These are phyloP conservation scores for Dynastes hyllus DNA, from an alignment of 2,888 invertebrate species.

Conservation along the genomic window DNA sequence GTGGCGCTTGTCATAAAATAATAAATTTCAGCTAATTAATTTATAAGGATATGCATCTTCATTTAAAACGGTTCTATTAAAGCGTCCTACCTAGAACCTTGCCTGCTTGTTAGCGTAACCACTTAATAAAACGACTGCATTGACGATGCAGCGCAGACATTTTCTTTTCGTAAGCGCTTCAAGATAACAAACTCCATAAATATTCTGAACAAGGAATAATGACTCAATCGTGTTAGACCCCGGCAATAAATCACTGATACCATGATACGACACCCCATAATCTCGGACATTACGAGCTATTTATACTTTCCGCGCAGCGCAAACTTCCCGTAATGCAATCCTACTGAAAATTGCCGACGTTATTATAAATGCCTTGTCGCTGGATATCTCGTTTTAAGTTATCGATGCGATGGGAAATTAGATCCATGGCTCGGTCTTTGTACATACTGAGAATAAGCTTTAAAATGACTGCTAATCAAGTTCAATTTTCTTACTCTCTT, in stretches of 20 bases:
- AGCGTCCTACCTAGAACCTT: not conserved
- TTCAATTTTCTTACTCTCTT: no score
- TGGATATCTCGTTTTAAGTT: not conserved
- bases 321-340: constrained; percentile 32
- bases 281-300: constrained; percentile 50
- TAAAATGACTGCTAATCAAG: no score
- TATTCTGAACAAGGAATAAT: constrained; percentile 50
- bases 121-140: not conserved
- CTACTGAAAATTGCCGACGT: constrained; percentile 10
- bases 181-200: constrained; percentile 41
- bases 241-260: constrained; percentile 50
- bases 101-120: not conserved
- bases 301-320: constrained; percentile 49
- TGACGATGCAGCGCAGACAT: not conserved
- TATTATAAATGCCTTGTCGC: constrained; percentile 21
- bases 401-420: constrained; percentile 6
- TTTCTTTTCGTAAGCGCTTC: constrained; percentile 15
- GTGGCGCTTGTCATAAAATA: no score
- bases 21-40: not conserved
- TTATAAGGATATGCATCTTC: no score
- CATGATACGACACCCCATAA: constrained; percentile 46
- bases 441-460: not conserved
- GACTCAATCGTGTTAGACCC: constrained; percentile 50
- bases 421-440: not conserved
- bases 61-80: not conserved